These are phyloP conservation scores for Mormyrus hasselquistii DNA, from an alignment of 2,797 vertebrate genomes.

Conservation along the genomic window DNA sequence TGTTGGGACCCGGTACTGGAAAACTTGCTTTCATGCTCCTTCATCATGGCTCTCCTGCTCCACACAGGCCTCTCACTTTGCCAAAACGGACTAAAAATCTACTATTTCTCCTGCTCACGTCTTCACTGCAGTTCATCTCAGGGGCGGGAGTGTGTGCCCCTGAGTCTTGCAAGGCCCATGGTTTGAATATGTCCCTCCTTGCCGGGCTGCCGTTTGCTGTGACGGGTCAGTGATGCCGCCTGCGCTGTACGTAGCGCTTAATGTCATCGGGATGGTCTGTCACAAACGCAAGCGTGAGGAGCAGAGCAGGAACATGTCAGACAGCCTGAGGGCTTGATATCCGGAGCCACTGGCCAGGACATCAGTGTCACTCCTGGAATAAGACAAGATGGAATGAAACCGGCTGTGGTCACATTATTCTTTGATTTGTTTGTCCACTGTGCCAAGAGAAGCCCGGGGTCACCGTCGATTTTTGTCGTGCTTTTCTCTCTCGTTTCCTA, in stretches of 20 bases:
- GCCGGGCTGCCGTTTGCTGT: neutral
- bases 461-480: neutral
- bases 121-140: neutral
- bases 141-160: neutral
- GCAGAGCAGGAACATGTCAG: neutral
- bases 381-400: neutral
- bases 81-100: conserved; percentile 5
- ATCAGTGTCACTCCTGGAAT: neutral
- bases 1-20: neutral
- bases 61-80: neutral
- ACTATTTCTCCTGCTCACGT: neutral
- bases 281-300: neutral
- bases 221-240: neutral
- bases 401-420: neutral
- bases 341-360: neutral
- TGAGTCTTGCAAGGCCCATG: neutral
- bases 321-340: neutral
- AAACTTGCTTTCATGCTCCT: neutral
- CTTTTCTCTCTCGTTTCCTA: neutral
- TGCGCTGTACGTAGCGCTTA: neutral
- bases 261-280: neutral
- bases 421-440: neutral
- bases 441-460: neutral
- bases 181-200: too few relatives aligned
- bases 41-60: neutral